These are phyloP conservation scores for Nasonia vitripennis DNA, from an alignment of 1,140 invertebrate species.

Conservation along the genomic window DNA sequence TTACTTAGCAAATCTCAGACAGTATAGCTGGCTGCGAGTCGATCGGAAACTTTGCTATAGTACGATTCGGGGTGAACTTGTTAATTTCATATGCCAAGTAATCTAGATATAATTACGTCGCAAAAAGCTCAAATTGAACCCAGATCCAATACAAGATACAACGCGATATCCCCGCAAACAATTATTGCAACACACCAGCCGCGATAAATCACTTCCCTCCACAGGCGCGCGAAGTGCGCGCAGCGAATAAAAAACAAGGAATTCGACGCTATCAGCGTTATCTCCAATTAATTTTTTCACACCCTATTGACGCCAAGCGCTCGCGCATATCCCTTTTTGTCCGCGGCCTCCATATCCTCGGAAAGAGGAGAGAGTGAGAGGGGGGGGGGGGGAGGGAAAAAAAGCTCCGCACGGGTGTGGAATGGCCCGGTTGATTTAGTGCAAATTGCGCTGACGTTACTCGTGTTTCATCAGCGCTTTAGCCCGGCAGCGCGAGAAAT, in stretches of 20 bases:
- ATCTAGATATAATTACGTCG: no score
- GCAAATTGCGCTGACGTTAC: constrained; percentile 49
- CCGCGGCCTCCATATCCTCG: not conserved
- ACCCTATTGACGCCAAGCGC: constrained; percentile 19
- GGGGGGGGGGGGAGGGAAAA: not conserved
- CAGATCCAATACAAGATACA: not conserved
- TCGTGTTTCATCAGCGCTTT: constrained; percentile 49
- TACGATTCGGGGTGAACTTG: no score
- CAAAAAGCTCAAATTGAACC: no score
- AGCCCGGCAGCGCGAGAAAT: constrained; percentile 19
- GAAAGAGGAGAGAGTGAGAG: not conserved
- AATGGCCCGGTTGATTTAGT: constrained; percentile 49
- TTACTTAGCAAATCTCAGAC: no score
- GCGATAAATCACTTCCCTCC: not conserved
- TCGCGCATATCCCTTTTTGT: not conserved
- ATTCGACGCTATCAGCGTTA: constrained; percentile 27
- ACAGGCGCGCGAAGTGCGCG: not conserved
- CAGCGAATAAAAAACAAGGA: not conserved
- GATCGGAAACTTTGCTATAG: no score
- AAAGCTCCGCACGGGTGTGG: not conserved
- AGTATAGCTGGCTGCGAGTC: no score
- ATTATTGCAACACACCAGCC: not conserved
- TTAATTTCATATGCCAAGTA: no score
- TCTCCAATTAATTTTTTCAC: constrained; percentile 42
- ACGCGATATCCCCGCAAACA: not conserved